Evolutionary conservation across 1,140 invertebrate species (phyloP).

Genomic region (Radopholus similis): DNA sequence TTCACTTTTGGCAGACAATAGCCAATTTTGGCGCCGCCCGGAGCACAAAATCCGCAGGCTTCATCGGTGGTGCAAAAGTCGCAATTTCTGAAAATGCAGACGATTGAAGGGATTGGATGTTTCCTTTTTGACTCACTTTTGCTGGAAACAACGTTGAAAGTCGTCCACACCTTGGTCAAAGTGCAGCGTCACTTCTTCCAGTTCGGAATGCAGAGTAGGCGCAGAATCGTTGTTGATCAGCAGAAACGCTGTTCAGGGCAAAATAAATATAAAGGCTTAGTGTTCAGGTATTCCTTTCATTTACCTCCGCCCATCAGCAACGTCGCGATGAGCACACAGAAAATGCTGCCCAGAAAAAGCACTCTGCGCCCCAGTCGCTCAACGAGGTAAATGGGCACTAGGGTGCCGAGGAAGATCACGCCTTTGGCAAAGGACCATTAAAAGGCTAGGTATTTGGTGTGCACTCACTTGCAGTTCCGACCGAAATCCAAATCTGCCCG

Average conservation of each 20-base stretch:
- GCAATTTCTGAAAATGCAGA: conserved; percentile 43
- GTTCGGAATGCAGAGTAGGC: neutral
- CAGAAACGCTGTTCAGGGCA: too few relatives aligned
- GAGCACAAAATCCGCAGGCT: conserved; percentile 32
- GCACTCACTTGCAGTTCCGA: conserved; percentile 65
- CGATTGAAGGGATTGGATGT: too few relatives aligned
- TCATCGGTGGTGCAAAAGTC: conserved; percentile 44
- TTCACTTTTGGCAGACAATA: conserved; percentile 31
- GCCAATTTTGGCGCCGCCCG: neutral
- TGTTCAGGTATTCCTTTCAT: neutral
- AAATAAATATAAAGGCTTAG: neutral
- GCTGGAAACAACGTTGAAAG: too few relatives aligned
- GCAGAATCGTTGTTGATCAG: conserved; percentile 13
- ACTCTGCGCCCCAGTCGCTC: conserved; percentile 67
- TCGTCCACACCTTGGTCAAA: too few relatives aligned
- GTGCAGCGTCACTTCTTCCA: too few relatives aligned
- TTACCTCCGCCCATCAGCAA: conserved; percentile 30
- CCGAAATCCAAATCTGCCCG: conserved; percentile 69
- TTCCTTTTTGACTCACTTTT: too few relatives aligned
- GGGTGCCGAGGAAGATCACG: conserved; percentile 67
- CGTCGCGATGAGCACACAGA: conserved; percentile 25
- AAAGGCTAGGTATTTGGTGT: too few relatives aligned
- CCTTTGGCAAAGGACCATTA: too few relatives aligned
- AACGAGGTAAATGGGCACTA: conserved; percentile 67
- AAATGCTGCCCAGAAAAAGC: conserved; percentile 51